These are phyloP conservation scores for Aurelia aurita DNA, from an alignment of 30 jellyfish, hydroid and myxozoan genomes.

Conservation along the genomic window DNA sequence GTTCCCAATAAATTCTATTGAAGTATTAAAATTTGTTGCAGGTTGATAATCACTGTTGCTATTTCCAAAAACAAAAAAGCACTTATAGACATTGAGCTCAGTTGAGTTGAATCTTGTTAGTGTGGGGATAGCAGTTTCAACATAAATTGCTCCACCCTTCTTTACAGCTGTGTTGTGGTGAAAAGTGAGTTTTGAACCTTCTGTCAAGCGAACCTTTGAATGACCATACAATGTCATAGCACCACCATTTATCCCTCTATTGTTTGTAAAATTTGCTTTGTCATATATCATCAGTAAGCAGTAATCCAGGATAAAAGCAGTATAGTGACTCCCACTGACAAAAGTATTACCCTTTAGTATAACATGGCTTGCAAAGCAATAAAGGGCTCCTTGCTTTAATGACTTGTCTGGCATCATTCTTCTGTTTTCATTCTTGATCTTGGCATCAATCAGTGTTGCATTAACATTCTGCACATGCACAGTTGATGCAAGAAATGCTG, in stretches of 20 bases:
- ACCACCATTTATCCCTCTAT: slow-evolving; percentile 80
- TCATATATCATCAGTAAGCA: slow-evolving; percentile 24
- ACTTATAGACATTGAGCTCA: slow-evolving; percentile 52
- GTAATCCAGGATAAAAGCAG: slow-evolving; percentile 71
- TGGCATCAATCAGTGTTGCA: slow-evolving; percentile 22
- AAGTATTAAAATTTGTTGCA: slow-evolving; percentile 42
- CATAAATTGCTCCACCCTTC: slow-evolving; percentile 83
- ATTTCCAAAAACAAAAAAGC: slow-evolving; percentile 62
- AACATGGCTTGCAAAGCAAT: slow-evolving; percentile 32
- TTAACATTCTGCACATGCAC: slow-evolving; percentile 35
- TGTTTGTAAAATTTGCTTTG: slow-evolving; percentile 17
- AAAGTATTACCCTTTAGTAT: slow-evolving; percentile 1
- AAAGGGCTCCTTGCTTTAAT: slow-evolving; percentile 75
- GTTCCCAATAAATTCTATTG: slow-evolving; percentile 57
- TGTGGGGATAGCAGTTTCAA: slow-evolving; percentile 52
- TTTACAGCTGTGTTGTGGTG: slow-evolving; percentile 62
- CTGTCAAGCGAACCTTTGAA: slow-evolving; percentile 43
- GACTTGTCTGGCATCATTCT: slow-evolving; percentile 11
- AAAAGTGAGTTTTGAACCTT: slow-evolving; percentile 27
- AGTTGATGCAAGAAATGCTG: slow-evolving; percentile 26
- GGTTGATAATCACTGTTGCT: background rate
- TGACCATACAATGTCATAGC: slow-evolving; percentile 78
- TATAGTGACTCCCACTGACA: slow-evolving; percentile 24
- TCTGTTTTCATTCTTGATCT: background rate
- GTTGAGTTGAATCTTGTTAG: slow-evolving; percentile 39